Evolutionary conservation across 1,140 invertebrate species (phyloP).

Genomic region (Anthonomus grandis): DNA sequence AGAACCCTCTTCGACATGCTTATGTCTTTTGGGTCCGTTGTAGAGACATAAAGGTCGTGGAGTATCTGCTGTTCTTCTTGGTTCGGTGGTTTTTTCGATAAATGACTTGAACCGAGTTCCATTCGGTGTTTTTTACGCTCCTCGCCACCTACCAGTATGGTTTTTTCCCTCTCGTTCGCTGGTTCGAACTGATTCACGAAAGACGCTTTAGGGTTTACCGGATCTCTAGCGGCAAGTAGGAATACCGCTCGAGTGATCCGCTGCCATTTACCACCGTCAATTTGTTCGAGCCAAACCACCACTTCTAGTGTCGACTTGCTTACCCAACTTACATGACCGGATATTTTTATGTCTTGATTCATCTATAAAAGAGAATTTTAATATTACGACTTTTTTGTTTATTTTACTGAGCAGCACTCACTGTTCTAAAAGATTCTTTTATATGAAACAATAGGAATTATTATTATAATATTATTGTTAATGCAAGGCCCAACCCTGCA

Average conservation of each 20-base stretch:
- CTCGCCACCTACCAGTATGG: slow-evolving; percentile 59
- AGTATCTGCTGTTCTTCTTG: slow-evolving; percentile 64
- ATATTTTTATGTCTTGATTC: slow-evolving; percentile 65
- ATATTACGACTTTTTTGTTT: no score
- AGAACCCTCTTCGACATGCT: slow-evolving; percentile 40
- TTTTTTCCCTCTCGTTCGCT: slow-evolving; percentile 60
- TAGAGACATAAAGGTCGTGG: slow-evolving; percentile 52
- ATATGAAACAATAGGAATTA: no score
- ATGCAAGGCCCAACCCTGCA: no score
- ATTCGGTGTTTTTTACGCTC: slow-evolving; percentile 55
- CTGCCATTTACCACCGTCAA: slow-evolving; percentile 55
- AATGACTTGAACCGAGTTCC: slow-evolving; percentile 52
- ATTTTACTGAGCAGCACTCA: no score
- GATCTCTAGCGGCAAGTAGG: slow-evolving; percentile 72
- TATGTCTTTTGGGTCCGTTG: slow-evolving; percentile 17
- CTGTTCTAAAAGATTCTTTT: no score
- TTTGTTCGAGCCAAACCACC: slow-evolving; percentile 67
- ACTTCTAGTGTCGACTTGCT: slow-evolving; percentile 72
- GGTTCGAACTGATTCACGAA: slow-evolving; percentile 63
- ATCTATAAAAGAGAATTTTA: slow-evolving; percentile 43
- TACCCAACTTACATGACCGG: slow-evolving; percentile 74
- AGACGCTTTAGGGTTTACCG: slow-evolving; percentile 59
- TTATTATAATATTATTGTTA: no score
- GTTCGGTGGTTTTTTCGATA: slow-evolving; percentile 62
- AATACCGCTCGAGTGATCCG: slow-evolving; percentile 67